Base-by-base conservation (phyloP, 2,113 vertebrate genomes). In the Pitta sordida region DNA sequence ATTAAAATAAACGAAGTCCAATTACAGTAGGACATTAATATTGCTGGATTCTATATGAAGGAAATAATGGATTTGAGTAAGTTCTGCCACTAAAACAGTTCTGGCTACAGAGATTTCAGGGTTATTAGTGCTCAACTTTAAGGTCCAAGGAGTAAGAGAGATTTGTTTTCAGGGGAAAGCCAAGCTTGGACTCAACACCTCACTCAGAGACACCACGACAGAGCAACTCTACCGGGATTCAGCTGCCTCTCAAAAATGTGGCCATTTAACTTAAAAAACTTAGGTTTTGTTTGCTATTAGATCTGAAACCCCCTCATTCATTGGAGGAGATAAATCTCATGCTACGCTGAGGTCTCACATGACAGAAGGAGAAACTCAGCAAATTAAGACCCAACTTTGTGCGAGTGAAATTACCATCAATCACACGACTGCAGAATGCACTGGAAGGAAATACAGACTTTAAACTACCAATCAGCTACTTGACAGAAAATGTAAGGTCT, bases 341-440 rank as follows among this genome's bases (percentile, higher is more conserved):
- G 8, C 46, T 27, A 14, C 3, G 36, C 29, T 23, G 46, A 46
- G 5, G 10, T 17, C 36, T 64, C 27, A 11, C 0, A 4, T 0
- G 11, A 44, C 56, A 51, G 30, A 21, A 24, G 48, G 51, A 64
- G 34, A 32, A 83, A 60, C 43, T 44, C 21, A 24, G 32, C 1
- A 8, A 62, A 73, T 3, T 19, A 30, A 83, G 52, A 43, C 32
- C 23, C 3, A 9, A 11, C 36, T 13, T 5, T 2, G 39, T 3
- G 13, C 0, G 3, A 63, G 23, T 0, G 13, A 64, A 30, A 13
- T 8, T 3, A 37, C 3, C 53, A 3, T 7, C 6, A 13, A 30
- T 7, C 8, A 6, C 1, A 12, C 23, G 30, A 2, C 23, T 14
- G 17, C 2, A 27, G 34, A 23, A 41, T 20, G 4, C 51, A 39